These are phyloP conservation scores for Athrips mouffetella DNA, from an alignment of 2,888 invertebrate genomes.

Conservation along the genomic window DNA sequence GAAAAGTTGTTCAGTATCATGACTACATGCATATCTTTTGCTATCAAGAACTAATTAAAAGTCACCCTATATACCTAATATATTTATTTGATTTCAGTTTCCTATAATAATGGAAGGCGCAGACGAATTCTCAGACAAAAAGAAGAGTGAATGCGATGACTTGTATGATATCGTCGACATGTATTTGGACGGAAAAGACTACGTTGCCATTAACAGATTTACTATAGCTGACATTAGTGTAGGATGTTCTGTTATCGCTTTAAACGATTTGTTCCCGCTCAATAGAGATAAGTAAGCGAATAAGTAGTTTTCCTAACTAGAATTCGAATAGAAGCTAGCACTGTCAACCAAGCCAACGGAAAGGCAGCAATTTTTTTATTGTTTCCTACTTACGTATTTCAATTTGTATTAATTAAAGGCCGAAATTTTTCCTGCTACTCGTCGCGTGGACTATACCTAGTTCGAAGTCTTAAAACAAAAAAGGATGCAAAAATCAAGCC, in stretches of 20 bases:
- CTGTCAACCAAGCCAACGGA: no score
- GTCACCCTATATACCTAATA: no score
- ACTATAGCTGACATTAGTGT: slow-evolving; percentile 44
- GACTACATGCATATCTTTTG: no score
- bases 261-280: slow-evolving; percentile 32
- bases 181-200: slow-evolving; percentile 30
- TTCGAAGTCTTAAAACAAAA: no score
- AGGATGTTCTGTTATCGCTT: slow-evolving; percentile 32
- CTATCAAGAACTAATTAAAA: no score
- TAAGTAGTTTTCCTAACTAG: background rate
- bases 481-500: no score
- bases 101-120: slow-evolving; percentile 33
- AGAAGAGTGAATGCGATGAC: slow-evolving; percentile 33
- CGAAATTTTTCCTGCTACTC: no score
- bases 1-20: no score
- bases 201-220: slow-evolving; percentile 35
- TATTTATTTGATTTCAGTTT: slow-evolving; percentile 29
- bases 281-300: slow-evolving; percentile 33
- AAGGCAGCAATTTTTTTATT: no score
- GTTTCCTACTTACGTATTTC: no score
- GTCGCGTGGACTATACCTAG: no score
- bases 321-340: background rate
- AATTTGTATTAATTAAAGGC: no score
- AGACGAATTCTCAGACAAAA: slow-evolving; percentile 26
- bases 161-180: slow-evolving; percentile 37